A percentile compares a stretch with the other conserved stretches of the same genome.
These are phyloP conservation scores for Caenorhabditis brenneri DNA, from an alignment of 1,140 invertebrate genomes.

Conservation along the genomic window DNA sequence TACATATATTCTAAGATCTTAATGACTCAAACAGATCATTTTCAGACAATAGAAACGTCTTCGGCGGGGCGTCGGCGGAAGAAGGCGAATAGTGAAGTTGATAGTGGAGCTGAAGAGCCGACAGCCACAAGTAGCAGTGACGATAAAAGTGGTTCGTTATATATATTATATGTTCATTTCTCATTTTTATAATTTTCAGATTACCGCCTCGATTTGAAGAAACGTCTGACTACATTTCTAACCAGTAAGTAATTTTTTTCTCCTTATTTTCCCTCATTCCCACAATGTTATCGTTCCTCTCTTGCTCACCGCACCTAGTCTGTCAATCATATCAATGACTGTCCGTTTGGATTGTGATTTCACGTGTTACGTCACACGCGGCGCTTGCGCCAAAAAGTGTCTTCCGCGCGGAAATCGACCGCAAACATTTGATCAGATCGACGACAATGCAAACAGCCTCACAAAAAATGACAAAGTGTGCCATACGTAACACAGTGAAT, in stretches of 20 bases:
- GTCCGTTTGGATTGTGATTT: background rate
- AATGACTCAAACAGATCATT: background rate
- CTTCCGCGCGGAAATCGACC: conserved; percentile 40
- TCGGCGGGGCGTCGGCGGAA: conserved; percentile 32
- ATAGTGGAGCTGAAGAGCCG: conserved; percentile 24
- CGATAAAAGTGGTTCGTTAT: conserved; percentile 7
- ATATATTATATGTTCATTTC: background rate
- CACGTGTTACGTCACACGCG: conserved; percentile 39
- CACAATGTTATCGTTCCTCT: background rate
- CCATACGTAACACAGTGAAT: conserved; percentile 3
- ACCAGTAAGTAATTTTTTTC: background rate
- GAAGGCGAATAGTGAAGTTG: conserved; percentile 40
- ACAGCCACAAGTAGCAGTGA: conserved; percentile 22
- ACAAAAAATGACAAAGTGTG: conserved; percentile 19
- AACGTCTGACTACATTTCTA: conserved; percentile 33
- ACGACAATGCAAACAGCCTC: conserved; percentile 11
- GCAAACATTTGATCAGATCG: conserved; percentile 43
- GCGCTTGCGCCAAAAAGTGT: conserved; percentile 37
- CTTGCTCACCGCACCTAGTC: background rate
- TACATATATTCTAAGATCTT: background rate
- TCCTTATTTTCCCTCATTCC: background rate
- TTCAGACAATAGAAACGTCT: conserved; percentile 42
- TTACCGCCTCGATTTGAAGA: conserved; percentile 22
- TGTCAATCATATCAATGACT: conserved; percentile 16
- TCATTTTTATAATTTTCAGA: background rate